A percentile compares a stretch with the other conserved stretches of the same genome.
phyloP scores from a whole-genome alignment of 2,797 vertebrate genomes.

The Gambelia wislizenii region DNA sequence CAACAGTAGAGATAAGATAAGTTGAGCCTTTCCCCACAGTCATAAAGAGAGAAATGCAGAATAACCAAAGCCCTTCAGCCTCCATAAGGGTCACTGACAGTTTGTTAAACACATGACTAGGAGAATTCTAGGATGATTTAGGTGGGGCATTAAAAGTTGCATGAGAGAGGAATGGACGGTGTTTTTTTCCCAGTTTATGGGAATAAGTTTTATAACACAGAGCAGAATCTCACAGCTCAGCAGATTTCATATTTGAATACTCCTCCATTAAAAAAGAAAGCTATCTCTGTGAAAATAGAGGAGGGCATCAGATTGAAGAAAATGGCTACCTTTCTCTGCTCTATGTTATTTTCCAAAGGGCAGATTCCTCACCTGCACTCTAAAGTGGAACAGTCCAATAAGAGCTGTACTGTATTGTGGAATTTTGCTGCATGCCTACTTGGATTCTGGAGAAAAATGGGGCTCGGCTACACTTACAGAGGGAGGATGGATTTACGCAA shows the following conservation, averaged over 20 bases:
- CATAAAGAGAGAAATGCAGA: neutral
- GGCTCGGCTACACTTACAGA: neutral
- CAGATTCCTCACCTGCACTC: neutral
- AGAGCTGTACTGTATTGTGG: neutral
- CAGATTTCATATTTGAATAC: neutral
- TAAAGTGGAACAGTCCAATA: neutral
- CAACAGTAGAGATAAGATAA: slow-evolving; percentile 35
- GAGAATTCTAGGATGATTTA: neutral
- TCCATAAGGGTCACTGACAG: neutral
- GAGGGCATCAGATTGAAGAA: neutral
- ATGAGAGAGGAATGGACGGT: neutral
- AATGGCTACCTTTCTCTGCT: too few species aligned
- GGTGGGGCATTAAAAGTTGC: neutral
- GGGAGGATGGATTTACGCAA: neutral
- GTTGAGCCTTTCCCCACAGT: neutral
- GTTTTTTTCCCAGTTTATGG: too few species aligned
- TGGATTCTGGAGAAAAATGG: neutral
- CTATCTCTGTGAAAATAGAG: neutral
- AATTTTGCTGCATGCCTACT: neutral
- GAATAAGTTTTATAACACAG: neutral
- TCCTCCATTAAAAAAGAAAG: neutral
- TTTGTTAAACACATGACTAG: neutral
- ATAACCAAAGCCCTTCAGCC: neutral
- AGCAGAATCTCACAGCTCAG: neutral
- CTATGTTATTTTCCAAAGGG: neutral